Conservation (phyloP, 2,113 vertebrate genomes). For the Lota lota region DNA sequence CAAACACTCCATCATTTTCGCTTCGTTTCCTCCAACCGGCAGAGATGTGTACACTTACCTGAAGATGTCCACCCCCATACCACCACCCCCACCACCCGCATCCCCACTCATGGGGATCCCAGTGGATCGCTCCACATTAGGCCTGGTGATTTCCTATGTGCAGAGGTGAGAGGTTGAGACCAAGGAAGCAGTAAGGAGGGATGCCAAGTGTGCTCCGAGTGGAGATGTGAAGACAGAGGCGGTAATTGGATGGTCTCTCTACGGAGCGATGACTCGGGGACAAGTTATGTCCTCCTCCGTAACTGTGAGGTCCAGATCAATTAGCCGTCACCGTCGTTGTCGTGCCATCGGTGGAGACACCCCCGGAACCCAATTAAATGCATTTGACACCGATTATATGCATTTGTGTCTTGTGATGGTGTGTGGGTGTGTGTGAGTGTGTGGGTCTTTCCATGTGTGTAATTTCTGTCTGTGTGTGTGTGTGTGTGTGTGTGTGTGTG, state of each 20-base stretch:
- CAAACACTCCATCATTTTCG: slow-evolving; percentile 87
- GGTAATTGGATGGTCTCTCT: slow-evolving; percentile 32
- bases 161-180: slow-evolving; percentile 68
- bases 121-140: slow-evolving; percentile 51
- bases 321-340: slow-evolving; percentile 17
- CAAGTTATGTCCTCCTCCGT: slow-evolving; percentile 25
- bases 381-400: no score
- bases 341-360: no score
- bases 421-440: neutral
- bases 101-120: slow-evolving; percentile 60
- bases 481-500: no score
- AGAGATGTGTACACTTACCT: slow-evolving; percentile 81
- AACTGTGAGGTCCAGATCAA: slow-evolving; percentile 51
- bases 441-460: no score
- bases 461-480: neutral
- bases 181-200: slow-evolving; percentile 36
- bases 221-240: slow-evolving; percentile 16
- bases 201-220: slow-evolving; percentile 37
- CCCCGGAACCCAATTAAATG: no score
- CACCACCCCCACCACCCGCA: slow-evolving; percentile 64
- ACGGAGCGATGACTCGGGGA: slow-evolving; percentile 14
- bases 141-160: slow-evolving; percentile 54
- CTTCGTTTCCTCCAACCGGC: slow-evolving; percentile 80
- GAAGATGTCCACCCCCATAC: slow-evolving; percentile 67
- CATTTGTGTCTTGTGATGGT: neutral